Evolutionary conservation across 2,113 vertebrate genomes (phyloP).

Genomic region (Spheniscus mendiculus): DNA sequence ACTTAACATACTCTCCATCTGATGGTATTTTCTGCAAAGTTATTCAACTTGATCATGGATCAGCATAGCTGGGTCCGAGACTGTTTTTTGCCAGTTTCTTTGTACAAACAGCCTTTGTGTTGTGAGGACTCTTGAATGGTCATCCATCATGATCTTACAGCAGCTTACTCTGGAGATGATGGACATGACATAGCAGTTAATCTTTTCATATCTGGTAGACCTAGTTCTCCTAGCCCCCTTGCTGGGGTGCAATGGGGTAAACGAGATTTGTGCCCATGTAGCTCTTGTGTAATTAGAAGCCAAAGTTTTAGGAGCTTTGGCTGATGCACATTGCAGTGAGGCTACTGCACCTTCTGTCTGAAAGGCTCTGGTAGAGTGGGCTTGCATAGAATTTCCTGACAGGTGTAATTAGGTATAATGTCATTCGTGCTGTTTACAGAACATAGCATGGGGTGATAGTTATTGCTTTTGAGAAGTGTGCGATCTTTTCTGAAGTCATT

Average conservation of each 20-base stretch:
- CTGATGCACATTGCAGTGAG: background rate
- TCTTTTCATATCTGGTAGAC: background rate
- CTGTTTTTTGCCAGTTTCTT: background rate
- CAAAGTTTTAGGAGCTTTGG: background rate
- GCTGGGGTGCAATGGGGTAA: background rate
- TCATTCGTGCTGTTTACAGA: background rate
- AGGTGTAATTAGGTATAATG: background rate
- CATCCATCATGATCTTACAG: background rate
- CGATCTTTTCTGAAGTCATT: background rate
- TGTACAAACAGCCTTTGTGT: background rate
- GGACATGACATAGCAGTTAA: background rate
- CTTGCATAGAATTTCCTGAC: background rate
- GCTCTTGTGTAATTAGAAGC: background rate
- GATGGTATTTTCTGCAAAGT: background rate
- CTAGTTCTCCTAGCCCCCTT: background rate
- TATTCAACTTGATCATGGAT: background rate
- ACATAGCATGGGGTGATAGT: conserved; percentile 30
- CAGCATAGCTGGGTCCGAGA: background rate
- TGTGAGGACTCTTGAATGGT: background rate
- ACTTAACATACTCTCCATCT: background rate
- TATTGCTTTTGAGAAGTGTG: conserved; percentile 35
- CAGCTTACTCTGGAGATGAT: background rate
- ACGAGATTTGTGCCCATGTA: background rate
- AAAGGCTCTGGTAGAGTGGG: background rate
- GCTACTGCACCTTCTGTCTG: background rate